Conservation (phyloP, 2,113 vertebrate genomes). For the Sporophila hypoxantha region DNA sequence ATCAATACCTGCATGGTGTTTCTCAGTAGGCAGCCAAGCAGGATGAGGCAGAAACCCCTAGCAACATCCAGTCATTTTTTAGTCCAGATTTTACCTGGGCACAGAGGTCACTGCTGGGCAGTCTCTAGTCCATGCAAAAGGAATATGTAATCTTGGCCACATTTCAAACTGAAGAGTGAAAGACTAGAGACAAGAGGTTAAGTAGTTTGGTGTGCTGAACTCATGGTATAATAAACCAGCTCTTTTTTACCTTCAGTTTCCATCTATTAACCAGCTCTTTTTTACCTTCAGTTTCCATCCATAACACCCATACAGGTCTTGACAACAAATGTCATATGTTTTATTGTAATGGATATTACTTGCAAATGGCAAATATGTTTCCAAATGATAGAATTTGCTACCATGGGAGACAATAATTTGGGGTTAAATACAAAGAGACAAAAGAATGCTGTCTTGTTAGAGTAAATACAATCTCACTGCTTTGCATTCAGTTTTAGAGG, state of each 20-base stretch:
- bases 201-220: neutral
- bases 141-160: neutral
- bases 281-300: neutral
- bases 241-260: neutral
- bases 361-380: constrained; percentile 23
- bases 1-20: neutral
- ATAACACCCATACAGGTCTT: neutral
- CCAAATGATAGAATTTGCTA: constrained; percentile 40
- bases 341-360: neutral
- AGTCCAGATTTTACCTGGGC: neutral
- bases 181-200: neutral
- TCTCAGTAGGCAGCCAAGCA: neutral
- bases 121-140: neutral
- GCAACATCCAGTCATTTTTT: neutral
- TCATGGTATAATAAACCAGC: neutral
- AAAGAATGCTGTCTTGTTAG: constrained; percentile 11
- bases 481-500: constrained; percentile 28
- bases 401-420: constrained; percentile 27
- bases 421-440: constrained; percentile 25
- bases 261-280: neutral
- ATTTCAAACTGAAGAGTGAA: neutral
- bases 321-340: neutral
- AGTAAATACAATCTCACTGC: constrained; percentile 23
- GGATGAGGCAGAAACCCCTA: neutral
- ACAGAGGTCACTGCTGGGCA: neutral